phyloP scores from a whole-genome alignment of 2,113 vertebrate genomes.

The Scolopax mira region DNA sequence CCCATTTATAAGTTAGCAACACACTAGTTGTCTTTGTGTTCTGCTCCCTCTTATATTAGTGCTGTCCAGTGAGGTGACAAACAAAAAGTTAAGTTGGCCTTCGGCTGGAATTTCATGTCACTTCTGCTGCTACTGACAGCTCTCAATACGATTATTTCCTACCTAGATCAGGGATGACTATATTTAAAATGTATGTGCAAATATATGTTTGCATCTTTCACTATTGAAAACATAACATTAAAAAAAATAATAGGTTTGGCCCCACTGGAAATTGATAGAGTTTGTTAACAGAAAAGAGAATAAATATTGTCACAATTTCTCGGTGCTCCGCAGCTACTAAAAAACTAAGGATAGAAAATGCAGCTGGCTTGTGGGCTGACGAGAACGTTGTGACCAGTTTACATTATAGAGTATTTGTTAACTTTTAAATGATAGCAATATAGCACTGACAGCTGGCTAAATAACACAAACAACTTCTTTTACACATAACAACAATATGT shows the following conservation, averaged over 20 bases:
- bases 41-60: not conserved
- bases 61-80: not conserved
- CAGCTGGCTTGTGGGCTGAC: constrained; percentile 1
- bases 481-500: not conserved
- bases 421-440: constrained; percentile 4
- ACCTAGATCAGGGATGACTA: not conserved
- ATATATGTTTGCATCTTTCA: not conserved
- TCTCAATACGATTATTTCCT: not conserved
- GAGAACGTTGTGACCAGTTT: not conserved
- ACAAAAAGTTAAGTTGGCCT: not conserved
- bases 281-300: not conserved
- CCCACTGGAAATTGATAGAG: not conserved
- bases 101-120: rapidly evolving
- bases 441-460: constrained; percentile 7
- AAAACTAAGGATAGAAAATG: not conserved
- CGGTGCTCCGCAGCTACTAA: not conserved
- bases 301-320: not conserved
- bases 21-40: not conserved
- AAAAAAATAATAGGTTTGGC: not conserved
- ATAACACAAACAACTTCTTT: constrained; percentile 11
- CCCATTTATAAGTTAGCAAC: not conserved
- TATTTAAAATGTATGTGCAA: not conserved
- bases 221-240: not conserved
- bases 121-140: not conserved
- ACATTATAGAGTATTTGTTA: not conserved